Evolutionary conservation across 2,888 invertebrate species (phyloP).

Genomic region (Eledona agricola): DNA sequence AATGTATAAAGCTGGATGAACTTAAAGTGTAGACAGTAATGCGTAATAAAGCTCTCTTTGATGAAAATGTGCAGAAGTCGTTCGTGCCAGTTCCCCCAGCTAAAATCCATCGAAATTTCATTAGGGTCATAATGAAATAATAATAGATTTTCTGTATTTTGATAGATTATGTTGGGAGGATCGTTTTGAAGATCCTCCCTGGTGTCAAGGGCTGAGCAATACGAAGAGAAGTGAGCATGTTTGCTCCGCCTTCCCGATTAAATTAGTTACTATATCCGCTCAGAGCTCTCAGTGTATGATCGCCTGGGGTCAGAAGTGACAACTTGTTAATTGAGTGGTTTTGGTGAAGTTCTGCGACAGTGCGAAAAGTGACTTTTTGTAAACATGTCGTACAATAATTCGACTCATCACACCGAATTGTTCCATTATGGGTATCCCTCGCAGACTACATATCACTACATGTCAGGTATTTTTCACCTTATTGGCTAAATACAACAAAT

Average conservation of each 20-base stretch:
- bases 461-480: conserved; percentile 49
- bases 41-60: conserved; percentile 1
- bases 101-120: conserved; percentile 1
- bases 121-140: conserved; percentile 8
- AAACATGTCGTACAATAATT: conserved; percentile 55
- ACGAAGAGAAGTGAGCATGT: conserved; percentile 25
- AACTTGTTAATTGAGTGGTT: conserved; percentile 37
- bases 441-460: conserved; percentile 52
- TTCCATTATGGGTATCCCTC: conserved; percentile 55
- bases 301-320: conserved; percentile 41
- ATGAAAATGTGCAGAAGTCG: no score
- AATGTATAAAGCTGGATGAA: no score
- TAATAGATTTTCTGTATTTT: conserved; percentile 22
- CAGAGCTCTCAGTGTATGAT: conserved; percentile 41
- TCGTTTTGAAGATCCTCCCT: conserved; percentile 44
- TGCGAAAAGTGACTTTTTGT: conserved; percentile 22
- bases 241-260: conserved; percentile 44
- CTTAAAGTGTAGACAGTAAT: no score
- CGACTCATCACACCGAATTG: conserved; percentile 52
- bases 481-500: not conserved
- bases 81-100: no score
- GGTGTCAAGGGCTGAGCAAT: conserved; percentile 43
- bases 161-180: conserved; percentile 38
- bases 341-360: conserved; percentile 17
- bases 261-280: conserved; percentile 45